A percentile compares a stretch with the other conserved stretches of the same genome.
Evolutionary conservation across 2,888 invertebrate genomes (phyloP).

Genomic region (Limulus polyphemus): DNA sequence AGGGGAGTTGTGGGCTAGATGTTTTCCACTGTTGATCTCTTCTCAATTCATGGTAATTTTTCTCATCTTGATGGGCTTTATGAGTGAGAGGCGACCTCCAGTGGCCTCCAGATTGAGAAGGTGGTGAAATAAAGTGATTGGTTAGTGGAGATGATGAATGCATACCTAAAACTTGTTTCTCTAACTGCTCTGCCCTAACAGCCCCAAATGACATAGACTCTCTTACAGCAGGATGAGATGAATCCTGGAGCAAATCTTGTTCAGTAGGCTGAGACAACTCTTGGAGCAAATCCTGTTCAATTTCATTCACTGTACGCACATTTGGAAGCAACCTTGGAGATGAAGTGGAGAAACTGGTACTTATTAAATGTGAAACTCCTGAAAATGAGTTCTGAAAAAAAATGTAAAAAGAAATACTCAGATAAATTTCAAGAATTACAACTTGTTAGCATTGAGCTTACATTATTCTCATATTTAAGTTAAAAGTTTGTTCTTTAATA

Average conservation of each 20-base stretch:
- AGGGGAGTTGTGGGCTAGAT: background rate
- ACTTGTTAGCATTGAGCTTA: background rate
- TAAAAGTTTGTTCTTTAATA: background rate
- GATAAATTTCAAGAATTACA: no score
- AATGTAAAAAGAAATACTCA: background rate
- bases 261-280: slow-evolving; percentile 29
- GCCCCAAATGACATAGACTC: no score
- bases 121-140: no score
- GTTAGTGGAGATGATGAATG: no score
- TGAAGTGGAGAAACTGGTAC: slow-evolving; percentile 9
- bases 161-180: no score
- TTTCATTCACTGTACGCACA: slow-evolving; percentile 56
- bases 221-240: slow-evolving; percentile 1
- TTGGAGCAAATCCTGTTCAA: slow-evolving; percentile 54
- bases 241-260: background rate
- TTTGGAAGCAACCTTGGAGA: slow-evolving; percentile 41
- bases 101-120: no score
- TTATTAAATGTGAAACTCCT: slow-evolving; percentile 4
- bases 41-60: no score
- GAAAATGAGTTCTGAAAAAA: slow-evolving; percentile 7
- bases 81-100: no score
- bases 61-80: no score
- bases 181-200: slow-evolving; percentile 1
- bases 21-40: no score
- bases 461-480: background rate